Evolutionary conservation across 2,113 vertebrate genomes (phyloP), one percentile per base, ranked within the genome.

Genomic region (Tachysurus fulvidraco): DNA sequence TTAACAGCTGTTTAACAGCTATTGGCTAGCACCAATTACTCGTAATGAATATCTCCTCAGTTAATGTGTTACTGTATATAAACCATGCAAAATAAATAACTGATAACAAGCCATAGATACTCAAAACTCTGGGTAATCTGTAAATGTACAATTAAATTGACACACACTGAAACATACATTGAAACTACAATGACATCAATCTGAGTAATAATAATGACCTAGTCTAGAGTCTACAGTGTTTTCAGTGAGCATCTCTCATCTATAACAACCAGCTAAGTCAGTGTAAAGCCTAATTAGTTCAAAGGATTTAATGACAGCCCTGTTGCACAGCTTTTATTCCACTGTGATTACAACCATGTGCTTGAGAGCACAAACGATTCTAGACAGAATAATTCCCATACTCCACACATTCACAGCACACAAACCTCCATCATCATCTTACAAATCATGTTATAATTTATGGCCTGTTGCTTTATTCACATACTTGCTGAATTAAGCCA

Each of bases 221-320:
- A 74, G 46, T 50, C 46, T 25, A 23, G 41, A 79, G 17, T 11
- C 46, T 36, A 65, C 74, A 85, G 25, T 74, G 21, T 76, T 59
- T 76, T 3, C 5, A 69, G 62, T 65, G 16, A 41, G 59, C 54
- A 17, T 65, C 28, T 54, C 8, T 65, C 54, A 36, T 82, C 55
- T 19, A 57, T 46, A 46, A 46, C 28, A 52, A 23, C 9, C 62
- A 80, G 57, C 52, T 79, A 77, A 85, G 52, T 54, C 46, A 80
- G 84, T 21, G 9, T 57, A 85, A 79, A 79, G 28, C 84, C 84
- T 86, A 80, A 80, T 83, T 87, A 74, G 80, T 55, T 87, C 46
- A 80, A 55, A 76, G 80, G 85, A 64, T 87, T 83, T 83, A 76
- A 83, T 57, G 44, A 54, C 55, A 87, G 57, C n/a, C 55, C 65